Conservation (phyloP, 2,888 invertebrate genomes). For the Gymnocheta viridis region DNA sequence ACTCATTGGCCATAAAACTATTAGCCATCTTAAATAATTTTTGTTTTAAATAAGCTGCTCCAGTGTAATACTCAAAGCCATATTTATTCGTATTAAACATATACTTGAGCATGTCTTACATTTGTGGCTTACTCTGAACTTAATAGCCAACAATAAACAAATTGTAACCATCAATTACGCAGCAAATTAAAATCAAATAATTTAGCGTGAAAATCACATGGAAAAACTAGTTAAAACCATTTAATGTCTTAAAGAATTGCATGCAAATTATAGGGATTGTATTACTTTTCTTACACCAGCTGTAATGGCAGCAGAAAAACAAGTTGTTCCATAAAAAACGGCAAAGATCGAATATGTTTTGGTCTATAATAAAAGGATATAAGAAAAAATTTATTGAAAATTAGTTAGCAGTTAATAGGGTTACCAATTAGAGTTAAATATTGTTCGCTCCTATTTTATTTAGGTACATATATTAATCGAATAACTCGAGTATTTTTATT, state of each 20-base stretch:
- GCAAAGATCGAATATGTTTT: not conserved
- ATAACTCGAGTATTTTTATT: too few relatives aligned
- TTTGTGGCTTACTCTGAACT: slow-evolving; percentile 28
- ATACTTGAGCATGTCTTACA: not conserved
- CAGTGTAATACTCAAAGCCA: slow-evolving; percentile 22
- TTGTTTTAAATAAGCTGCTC: slow-evolving; percentile 57
- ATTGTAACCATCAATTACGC: slow-evolving; percentile 75
- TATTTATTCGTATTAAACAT: not conserved
- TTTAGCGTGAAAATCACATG: slow-evolving; percentile 76
- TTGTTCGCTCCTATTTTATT: too few relatives aligned
- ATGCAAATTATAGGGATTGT: slow-evolving; percentile 80
- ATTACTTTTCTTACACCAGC: slow-evolving; percentile 64
- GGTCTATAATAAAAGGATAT: too few relatives aligned
- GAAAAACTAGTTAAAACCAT: slow-evolving; percentile 69
- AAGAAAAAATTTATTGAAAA: too few relatives aligned
- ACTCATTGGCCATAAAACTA: slow-evolving; percentile 66
- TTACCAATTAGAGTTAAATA: too few relatives aligned
- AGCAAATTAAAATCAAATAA: slow-evolving; percentile 81
- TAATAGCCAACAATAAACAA: slow-evolving; percentile 69
- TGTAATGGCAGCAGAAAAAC: slow-evolving; percentile 17
- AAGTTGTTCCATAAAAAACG: not conserved
- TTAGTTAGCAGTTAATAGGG: too few relatives aligned
- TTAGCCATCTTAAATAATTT: slow-evolving; percentile 57
- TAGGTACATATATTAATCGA: too few relatives aligned
- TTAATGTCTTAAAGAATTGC: slow-evolving; percentile 76